Percentiles rank a stretch among this genome's conserved stretches.
phyloP scores from a whole-genome alignment of 2,888 invertebrate species.

The Ennomos erosarius region DNA sequence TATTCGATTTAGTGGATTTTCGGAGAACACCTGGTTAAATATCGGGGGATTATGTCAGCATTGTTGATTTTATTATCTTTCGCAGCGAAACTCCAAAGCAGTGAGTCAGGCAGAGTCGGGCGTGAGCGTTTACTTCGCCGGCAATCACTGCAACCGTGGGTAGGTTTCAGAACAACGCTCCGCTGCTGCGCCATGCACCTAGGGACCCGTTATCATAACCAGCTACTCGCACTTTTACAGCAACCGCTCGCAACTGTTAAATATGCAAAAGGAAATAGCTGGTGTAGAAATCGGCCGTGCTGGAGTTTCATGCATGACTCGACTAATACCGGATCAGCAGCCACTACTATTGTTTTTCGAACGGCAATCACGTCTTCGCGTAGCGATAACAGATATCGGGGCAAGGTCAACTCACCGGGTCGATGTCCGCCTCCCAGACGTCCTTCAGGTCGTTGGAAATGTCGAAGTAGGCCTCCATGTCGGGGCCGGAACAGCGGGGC shows the following conservation, averaged over 20 bases:
- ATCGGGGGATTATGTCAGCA: slow-evolving; percentile 7
- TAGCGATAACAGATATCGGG: slow-evolving; percentile 62
- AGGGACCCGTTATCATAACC: slow-evolving; percentile 35
- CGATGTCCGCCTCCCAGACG: slow-evolving; percentile 93
- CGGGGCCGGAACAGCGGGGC: slow-evolving; percentile 71
- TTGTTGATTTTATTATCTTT: slow-evolving; percentile 36
- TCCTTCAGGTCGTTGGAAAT: slow-evolving; percentile 90
- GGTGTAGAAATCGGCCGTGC: slow-evolving; percentile 34
- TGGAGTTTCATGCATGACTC: slow-evolving; percentile 35
- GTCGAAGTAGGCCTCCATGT: slow-evolving; percentile 91
- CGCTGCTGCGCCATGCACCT: slow-evolving; percentile 15
- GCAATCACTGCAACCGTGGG: slow-evolving; percentile 51
- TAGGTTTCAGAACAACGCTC: slow-evolving; percentile 64
- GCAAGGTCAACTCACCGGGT: slow-evolving; percentile 89
- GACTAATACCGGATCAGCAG: slow-evolving; percentile 25
- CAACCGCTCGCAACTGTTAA: slow-evolving; percentile 25
- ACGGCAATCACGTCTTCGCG: slow-evolving; percentile 39
- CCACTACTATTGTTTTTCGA: slow-evolving; percentile 33
- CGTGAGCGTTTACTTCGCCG: slow-evolving; percentile 36
- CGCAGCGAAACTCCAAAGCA: slow-evolving; percentile 32
- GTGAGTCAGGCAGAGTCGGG: slow-evolving; percentile 51
- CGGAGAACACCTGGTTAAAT: not conserved
- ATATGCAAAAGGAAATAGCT: slow-evolving; percentile 37
- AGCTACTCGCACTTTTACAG: slow-evolving; percentile 31
- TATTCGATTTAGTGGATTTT: not conserved